phyloP scores from a whole-genome alignment of 2,888 invertebrate species.

The Melieria omissa region DNA sequence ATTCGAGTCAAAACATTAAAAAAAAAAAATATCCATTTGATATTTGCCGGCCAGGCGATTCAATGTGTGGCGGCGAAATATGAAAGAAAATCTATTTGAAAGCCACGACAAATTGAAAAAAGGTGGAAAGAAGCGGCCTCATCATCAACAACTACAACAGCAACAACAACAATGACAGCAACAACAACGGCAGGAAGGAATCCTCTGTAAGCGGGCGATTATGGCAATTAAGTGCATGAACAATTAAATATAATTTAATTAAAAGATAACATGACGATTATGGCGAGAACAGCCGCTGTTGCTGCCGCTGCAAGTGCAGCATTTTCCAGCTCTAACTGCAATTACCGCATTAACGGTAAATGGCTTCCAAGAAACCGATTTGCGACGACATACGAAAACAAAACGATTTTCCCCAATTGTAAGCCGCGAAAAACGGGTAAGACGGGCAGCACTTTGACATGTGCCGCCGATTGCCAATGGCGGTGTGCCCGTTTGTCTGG shows the following conservation, averaged over 20 bases:
- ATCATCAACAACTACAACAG: no score
- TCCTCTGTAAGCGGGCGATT: slow-evolving; percentile 20
- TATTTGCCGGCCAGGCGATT: no score
- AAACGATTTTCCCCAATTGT: slow-evolving; percentile 18
- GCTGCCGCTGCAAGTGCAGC: background rate
- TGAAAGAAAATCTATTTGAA: no score
- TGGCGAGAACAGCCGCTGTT: background rate
- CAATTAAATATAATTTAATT: slow-evolving; percentile 30
- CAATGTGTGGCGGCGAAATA: no score
- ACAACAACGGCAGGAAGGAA: slow-evolving; percentile 3
- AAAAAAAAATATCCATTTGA: no score
- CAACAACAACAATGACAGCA: slow-evolving; percentile 3
- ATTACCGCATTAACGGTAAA: slow-evolving; percentile 21
- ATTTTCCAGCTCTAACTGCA: background rate
- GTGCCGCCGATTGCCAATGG: slow-evolving; percentile 24
- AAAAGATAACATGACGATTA: slow-evolving; percentile 28
- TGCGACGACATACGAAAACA: background rate
- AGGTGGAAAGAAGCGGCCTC: background rate
- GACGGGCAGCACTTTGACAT: slow-evolving; percentile 22
- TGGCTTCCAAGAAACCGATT: background rate
- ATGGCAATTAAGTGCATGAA: slow-evolving; percentile 23
- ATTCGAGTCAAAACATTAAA: no score
- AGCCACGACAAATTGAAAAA: background rate
- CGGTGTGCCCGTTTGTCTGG: background rate
- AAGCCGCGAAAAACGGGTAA: background rate